Evolutionary conservation across 2,888 invertebrate species (phyloP).

Genomic region (Holacanthella duospinosa): DNA sequence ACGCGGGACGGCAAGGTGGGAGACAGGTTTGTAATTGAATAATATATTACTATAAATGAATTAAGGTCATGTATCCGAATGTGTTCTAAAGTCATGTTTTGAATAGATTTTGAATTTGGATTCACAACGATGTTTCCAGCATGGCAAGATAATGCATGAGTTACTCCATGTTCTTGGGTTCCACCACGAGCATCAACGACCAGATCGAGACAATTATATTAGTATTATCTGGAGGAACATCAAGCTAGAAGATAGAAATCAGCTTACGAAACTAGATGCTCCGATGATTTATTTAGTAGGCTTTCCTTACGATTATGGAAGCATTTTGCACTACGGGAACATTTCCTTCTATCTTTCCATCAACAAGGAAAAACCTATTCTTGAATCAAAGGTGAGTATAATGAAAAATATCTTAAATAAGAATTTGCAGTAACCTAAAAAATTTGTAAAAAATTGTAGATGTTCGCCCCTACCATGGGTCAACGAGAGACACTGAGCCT

Average conservation of each 20-base stretch:
- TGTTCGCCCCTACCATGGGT: conserved; percentile 10
- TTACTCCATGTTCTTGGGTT: conserved; percentile 35
- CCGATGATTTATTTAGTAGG: conserved; percentile 9
- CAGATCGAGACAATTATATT: conserved; percentile 35
- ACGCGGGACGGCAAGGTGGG: conserved; percentile 34
- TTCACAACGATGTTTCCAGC: conserved; percentile 18
- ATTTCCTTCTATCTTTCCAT: conserved; percentile 18
- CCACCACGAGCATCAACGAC: conserved; percentile 36
- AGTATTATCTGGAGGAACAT: conserved; percentile 32
- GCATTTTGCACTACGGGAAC: conserved; percentile 28
- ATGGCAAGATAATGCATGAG: conserved; percentile 35
- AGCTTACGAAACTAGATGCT: conserved; percentile 13
- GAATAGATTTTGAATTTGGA: conserved; percentile 16
- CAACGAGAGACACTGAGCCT: conserved; percentile 15
- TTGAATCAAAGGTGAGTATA: conserved; percentile 20
- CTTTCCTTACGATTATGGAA: conserved; percentile 28
- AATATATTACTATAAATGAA: no score
- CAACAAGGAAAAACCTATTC: conserved; percentile 17
- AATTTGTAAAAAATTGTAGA: neutral
- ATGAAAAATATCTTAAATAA: no score
- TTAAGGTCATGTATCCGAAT: neutral
- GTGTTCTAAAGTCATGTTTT: neutral
- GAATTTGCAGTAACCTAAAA: neutral
- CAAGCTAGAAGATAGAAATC: conserved; percentile 11
- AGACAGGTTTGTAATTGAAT: conserved; percentile 15